Conservation (phyloP, 1,140 invertebrate genomes). For the Ridgeia piscesae region DNA sequence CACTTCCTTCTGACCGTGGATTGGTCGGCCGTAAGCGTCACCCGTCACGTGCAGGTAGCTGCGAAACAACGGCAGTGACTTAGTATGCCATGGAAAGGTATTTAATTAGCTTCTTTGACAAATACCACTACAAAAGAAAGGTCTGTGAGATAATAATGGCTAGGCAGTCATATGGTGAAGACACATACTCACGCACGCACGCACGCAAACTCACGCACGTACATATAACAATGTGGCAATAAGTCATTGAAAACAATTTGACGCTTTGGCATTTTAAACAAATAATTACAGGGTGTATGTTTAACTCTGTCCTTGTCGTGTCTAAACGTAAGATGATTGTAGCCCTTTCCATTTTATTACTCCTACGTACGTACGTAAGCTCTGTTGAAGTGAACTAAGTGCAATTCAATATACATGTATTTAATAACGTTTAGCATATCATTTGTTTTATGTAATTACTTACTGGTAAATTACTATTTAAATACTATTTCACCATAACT, state of each 20-base stretch:
- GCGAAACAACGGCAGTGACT: slow-evolving; percentile 22
- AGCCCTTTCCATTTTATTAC: no score
- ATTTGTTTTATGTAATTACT: no score
- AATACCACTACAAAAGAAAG: not conserved
- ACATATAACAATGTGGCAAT: not conserved
- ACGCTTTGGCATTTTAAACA: not conserved
- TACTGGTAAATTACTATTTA: not conserved
- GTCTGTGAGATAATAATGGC: not conserved
- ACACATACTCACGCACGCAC: not conserved
- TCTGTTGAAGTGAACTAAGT: no score
- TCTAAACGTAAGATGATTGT: no score
- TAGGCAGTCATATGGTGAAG: not conserved
- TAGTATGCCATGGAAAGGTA: not conserved
- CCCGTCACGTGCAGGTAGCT: slow-evolving; percentile 61
- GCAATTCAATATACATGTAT: no score
- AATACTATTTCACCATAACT: not conserved
- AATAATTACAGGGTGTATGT: no score
- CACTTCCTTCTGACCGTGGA: slow-evolving; percentile 61
- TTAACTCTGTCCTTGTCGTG: no score
- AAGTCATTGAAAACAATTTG: not conserved
- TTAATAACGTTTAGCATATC: no score
- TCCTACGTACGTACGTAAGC: no score
- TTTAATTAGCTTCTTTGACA: not conserved
- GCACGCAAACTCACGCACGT: no score
- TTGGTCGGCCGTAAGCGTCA: slow-evolving; percentile 61